Evolutionary conservation across 2,888 invertebrate genomes (phyloP).

Genomic region (Orgyia antiqua): DNA sequence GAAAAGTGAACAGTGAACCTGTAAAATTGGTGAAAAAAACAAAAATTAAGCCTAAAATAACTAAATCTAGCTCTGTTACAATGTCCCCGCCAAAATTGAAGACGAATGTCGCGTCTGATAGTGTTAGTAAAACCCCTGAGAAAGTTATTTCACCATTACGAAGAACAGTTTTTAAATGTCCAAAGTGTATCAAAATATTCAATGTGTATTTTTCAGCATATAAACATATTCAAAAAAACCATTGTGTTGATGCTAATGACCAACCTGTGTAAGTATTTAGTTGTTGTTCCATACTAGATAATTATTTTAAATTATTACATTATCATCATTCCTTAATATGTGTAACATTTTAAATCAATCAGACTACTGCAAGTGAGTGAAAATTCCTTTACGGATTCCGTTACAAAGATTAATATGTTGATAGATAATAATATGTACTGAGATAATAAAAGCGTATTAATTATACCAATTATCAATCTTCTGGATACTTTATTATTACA

Average conservation of each 20-base stretch:
- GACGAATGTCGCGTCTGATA: conserved; percentile 1
- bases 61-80: background rate
- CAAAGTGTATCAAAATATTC: conserved; percentile 40
- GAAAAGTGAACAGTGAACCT: background rate
- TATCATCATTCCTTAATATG: no score
- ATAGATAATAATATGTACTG: no score
- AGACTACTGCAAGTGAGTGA: no score
- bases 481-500: no score
- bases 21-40: background rate
- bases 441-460: no score
- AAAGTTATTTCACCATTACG: background rate
- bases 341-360: no score
- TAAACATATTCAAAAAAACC: conserved; percentile 52
- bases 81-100: background rate
- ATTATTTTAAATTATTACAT: no score
- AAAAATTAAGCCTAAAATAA: background rate
- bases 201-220: conserved; percentile 40
- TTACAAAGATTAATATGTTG: no score
- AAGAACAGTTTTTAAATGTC: conserved; percentile 47
- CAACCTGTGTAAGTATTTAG: conserved; percentile 49
- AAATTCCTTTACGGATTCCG: no score
- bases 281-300: no score
- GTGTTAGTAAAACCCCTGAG: background rate
- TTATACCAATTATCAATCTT: no score
- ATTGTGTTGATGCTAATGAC: conserved; percentile 33